A percentile compares a stretch with the other conserved stretches of the same genome.
These are phyloP conservation scores for Sibirionetta formosa DNA, from an alignment of 2,797 vertebrate species.

Conservation along the genomic window DNA sequence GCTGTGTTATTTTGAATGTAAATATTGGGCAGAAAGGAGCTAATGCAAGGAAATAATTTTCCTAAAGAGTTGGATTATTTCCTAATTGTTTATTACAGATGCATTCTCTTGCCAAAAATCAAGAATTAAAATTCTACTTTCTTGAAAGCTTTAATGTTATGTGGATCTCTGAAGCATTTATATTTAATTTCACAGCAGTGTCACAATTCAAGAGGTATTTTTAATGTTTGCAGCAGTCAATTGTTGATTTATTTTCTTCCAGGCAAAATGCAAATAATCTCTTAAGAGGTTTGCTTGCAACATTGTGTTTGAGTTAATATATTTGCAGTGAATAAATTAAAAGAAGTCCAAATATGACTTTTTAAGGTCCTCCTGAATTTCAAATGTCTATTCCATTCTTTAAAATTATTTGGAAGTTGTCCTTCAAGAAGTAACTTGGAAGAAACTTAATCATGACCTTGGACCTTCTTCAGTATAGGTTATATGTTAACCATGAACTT, in stretches of 20 bases:
- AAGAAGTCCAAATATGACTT: conserved; percentile 11
- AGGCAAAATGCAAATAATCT: conserved; percentile 73
- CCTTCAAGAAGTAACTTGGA: background rate
- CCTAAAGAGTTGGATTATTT: conserved; percentile 31
- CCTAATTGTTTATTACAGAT: conserved; percentile 51
- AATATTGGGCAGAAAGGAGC: background rate
- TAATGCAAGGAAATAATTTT: conserved; percentile 58
- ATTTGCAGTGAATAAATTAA: conserved; percentile 66
- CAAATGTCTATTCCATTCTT: background rate
- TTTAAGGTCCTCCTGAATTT: background rate
- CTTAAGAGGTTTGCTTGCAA: conserved; percentile 69
- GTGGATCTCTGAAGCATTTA: conserved; percentile 58
- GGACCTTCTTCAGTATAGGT: rapidly evolving
- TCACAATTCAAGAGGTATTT: conserved; percentile 49
- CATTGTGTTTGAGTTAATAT: conserved; percentile 60
- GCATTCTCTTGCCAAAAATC: conserved; percentile 52
- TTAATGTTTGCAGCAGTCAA: conserved; percentile 60
- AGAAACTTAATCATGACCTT: background rate
- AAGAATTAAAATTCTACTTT: conserved; percentile 42
- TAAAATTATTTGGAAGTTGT: background rate
- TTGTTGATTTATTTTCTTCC: conserved; percentile 75
- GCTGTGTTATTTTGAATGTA: background rate
- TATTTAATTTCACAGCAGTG: conserved; percentile 70
- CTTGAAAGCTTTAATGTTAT: conserved; percentile 53
- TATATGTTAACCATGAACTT: background rate